Evolutionary conservation across 2,113 vertebrate genomes (phyloP).

Genomic region (Platycercus adscitus): DNA sequence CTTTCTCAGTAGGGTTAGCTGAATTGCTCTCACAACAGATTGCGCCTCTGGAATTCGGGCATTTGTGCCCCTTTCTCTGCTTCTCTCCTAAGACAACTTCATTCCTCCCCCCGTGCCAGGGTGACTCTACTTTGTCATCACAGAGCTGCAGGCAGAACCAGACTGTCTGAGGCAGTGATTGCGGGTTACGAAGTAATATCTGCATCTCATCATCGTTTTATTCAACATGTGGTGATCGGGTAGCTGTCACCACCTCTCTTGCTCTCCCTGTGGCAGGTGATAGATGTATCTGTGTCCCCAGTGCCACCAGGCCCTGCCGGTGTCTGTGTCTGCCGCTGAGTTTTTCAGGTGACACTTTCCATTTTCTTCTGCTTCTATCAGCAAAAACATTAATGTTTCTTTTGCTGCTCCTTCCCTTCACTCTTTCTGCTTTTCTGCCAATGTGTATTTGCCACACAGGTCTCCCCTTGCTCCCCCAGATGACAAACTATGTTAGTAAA

Average conservation of each 20-base stretch:
- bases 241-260: neutral
- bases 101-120: neutral
- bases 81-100: neutral
- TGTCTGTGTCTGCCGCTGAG: neutral
- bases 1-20: neutral
- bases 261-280: neutral
- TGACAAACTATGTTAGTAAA: neutral
- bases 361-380: slow-evolving; percentile 16
- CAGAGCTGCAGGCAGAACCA: neutral
- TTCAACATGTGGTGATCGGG: accelerated
- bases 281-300: neutral
- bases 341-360: neutral
- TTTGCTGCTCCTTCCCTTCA: neutral
- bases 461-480: neutral
- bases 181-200: neutral
- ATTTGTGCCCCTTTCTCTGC: neutral
- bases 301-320: neutral
- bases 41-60: neutral
- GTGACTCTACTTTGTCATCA: neutral
- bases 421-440: neutral
- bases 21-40: neutral
- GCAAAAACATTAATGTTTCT: neutral
- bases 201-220: neutral
- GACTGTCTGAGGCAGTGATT: neutral
- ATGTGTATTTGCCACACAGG: neutral